Base-by-base conservation (phyloP, 2,888 invertebrate genomes). In the Cyclophora albipunctata region DNA sequence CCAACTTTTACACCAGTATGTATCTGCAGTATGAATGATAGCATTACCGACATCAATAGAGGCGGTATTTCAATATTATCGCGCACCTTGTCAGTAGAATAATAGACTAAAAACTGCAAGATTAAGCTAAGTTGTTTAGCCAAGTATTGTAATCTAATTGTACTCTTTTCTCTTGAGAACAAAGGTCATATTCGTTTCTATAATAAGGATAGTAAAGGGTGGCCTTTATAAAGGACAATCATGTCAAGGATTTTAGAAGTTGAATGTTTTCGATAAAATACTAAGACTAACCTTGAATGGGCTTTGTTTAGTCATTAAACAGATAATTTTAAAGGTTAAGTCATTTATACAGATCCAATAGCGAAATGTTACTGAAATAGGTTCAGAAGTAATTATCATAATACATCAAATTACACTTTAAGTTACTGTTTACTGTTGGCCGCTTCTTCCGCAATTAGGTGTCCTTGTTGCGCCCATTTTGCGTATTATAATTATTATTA, bases 31-130 rank as follows among this genome's bases (percentile, higher is more conserved):
- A 59, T 74, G 71, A 78, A 63, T 59, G 53, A 54, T 47, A 63
- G 57, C 63, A 69, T 72, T 77, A 75, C 71, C 67, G 71, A 66
- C 63, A 64, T 63, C 73, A 67, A 81, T 81, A 78, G 76, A 75
- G 66, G 71, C 62, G 75, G 75, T 72, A 79, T 82, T 83, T 82
- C 78, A 82, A 82, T 82, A 82, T 81, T 83, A 84, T 80, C 81
- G 76, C 71, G 69, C 74, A 77, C 73, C 78, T 73, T 82, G 84
- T 79, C 84, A 82, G 70, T 65, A 72, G 76, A 81, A 84, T 81
- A 84, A 85, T 79, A 66, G 72, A 52, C 63, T 57, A 58, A 73
- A 73, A 68, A 71, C 67, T 55, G 64, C 62, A 67, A 80, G 77
- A 81, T 78, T 78, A 83, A 82, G 78, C 73, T 60, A 67, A 68